Evolutionary conservation across 2,113 vertebrate genomes (phyloP).

Genomic region (Ramphastos sulfuratus): DNA sequence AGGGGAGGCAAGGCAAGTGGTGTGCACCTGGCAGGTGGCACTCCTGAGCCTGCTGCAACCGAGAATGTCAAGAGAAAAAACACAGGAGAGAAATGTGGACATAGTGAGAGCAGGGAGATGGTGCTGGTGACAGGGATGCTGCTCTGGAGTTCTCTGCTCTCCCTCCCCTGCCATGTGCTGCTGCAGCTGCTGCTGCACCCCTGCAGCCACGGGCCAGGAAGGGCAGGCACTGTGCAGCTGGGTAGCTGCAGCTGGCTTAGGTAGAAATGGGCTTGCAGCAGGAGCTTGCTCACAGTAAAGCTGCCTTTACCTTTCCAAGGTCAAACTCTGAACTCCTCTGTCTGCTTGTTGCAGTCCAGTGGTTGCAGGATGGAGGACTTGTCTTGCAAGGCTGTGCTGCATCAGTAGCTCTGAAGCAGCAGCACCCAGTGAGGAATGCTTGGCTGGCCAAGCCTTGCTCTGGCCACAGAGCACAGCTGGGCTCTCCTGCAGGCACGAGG

Average conservation of each 20-base stretch:
- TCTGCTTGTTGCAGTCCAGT: accelerated
- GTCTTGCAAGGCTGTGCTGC: too few species aligned
- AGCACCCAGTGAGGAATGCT: not conserved
- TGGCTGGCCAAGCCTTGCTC: not conserved
- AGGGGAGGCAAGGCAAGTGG: not conserved
- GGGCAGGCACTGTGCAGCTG: not conserved
- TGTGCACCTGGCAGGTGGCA: not conserved
- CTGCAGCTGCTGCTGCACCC: not conserved
- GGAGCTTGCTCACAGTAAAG: conserved; percentile 25
- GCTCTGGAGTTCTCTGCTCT: too few species aligned
- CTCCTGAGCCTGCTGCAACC: not conserved
- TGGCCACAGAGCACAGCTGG: accelerated
- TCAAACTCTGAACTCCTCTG: not conserved
- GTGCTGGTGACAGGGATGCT: accelerated
- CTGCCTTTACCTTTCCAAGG: not conserved
- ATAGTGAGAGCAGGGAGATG: not conserved
- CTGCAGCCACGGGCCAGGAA: not conserved
- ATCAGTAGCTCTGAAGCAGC: not conserved
- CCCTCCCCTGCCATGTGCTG: accelerated
- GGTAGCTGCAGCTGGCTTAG: not conserved
- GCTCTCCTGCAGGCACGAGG: not conserved
- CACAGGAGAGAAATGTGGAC: not conserved
- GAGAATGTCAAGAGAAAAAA: not conserved
- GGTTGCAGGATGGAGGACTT: not conserved
- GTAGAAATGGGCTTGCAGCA: conserved; percentile 6